Conservation (phyloP, 1,140 invertebrate species). For the Stratiolaelaps scimitus region DNA sequence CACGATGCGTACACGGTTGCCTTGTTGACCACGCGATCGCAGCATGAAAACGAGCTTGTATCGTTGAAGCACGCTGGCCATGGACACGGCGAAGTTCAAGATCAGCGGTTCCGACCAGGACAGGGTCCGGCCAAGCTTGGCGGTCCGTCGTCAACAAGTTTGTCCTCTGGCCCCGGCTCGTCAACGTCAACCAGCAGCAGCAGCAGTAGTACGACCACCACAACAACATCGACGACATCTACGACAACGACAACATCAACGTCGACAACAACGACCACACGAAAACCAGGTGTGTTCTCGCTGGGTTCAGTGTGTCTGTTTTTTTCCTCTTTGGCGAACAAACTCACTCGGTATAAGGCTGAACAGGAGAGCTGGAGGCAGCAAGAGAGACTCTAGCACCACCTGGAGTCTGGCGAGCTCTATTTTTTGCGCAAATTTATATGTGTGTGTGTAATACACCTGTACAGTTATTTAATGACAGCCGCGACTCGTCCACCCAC, state of each 20-base stretch:
- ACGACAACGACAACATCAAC: conserved; percentile 30
- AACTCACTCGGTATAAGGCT: too few species aligned
- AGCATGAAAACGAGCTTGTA: conserved; percentile 41
- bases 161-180: conserved; percentile 32
- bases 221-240: conserved; percentile 16
- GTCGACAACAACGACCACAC: conserved; percentile 30
- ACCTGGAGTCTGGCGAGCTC: too few species aligned
- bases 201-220: conserved; percentile 30
- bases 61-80: conserved; percentile 53
- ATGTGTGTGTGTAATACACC: too few species aligned
- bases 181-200: conserved; percentile 41
- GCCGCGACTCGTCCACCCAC: too few species aligned
- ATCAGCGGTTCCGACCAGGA: conserved; percentile 50
- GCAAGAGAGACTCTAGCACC: too few species aligned
- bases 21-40: conserved; percentile 45
- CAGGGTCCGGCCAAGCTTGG: background rate
- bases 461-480: too few species aligned
- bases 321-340: too few species aligned
- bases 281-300: conserved; percentile 30
- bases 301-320: conserved; percentile 30
- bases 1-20: conserved; percentile 64
- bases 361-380: too few species aligned
- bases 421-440: too few species aligned
- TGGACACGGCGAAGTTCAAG: conserved; percentile 66
- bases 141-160: conserved; percentile 28